Conservation (phyloP, 1,140 invertebrate species). For the Neocloeon triangulifer region DNA sequence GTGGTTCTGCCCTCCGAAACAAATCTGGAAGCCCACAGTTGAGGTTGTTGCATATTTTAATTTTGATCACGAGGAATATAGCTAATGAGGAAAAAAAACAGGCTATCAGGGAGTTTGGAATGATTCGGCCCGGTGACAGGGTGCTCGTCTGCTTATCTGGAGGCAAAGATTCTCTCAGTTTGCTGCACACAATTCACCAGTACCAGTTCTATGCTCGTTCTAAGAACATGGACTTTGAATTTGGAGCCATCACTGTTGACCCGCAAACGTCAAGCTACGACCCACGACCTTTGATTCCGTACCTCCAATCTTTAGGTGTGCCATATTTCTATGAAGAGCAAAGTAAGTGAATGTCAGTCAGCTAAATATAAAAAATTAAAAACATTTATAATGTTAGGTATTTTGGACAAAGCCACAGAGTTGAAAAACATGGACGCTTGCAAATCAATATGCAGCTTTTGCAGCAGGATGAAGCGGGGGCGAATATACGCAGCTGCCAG, state of each 20-base stretch:
- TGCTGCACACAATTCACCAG: conserved; percentile 64
- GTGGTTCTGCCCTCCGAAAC: conserved; percentile 59
- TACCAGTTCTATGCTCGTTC: conserved; percentile 54
- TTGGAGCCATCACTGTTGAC: conserved; percentile 54
- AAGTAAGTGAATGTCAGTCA: conserved; percentile 14
- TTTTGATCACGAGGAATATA: too few relatives aligned
- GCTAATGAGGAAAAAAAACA: conserved; percentile 15
- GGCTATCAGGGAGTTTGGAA: conserved; percentile 61
- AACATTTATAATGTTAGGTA: conserved; percentile 19
- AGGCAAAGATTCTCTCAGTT: conserved; percentile 53
- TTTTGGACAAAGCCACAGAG: conserved; percentile 21
- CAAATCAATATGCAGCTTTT: conserved; percentile 41
- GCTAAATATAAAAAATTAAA: neutral
- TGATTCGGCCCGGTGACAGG: conserved; percentile 63
- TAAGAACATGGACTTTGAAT: conserved; percentile 49
- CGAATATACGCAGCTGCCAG: conserved; percentile 52
- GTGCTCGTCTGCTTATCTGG: conserved; percentile 68
- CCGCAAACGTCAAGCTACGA: conserved; percentile 35
- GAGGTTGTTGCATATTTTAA: conserved; percentile 31
- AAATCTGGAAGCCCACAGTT: conserved; percentile 55
- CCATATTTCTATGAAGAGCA: conserved; percentile 50
- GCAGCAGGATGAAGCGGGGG: conserved; percentile 41
- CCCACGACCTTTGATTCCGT: conserved; percentile 37
- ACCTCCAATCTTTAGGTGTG: conserved; percentile 37
- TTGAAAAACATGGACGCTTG: too few relatives aligned